Conservation (phyloP, 1,140 invertebrate species). For the Hyposmocoma kahamanoa region DNA sequence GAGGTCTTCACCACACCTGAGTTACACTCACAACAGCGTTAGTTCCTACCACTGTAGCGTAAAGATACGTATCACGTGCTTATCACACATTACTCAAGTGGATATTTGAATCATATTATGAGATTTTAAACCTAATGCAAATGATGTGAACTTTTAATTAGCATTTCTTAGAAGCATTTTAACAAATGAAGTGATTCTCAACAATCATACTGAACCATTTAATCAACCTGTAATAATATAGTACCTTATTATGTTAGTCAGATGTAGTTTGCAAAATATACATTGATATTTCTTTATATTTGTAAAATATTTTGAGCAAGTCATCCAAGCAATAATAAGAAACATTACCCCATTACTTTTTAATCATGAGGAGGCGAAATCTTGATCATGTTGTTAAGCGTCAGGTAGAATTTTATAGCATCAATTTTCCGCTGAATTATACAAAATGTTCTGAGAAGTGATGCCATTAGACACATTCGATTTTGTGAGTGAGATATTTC, state of each 20-base stretch:
- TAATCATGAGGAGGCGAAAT: constrained; percentile 12
- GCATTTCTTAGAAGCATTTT: too few species aligned
- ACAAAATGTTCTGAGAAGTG: too few species aligned
- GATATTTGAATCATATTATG: too few species aligned
- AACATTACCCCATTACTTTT: constrained; percentile 22
- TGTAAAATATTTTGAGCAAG: constrained; percentile 17
- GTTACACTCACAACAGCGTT: constrained; percentile 57
- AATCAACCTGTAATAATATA: too few species aligned
- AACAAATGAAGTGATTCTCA: too few species aligned
- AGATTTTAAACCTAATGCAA: not conserved
- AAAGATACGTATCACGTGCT: constrained; percentile 45
- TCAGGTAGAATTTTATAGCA: too few species aligned
- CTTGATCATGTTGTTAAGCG: not conserved
- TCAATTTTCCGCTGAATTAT: too few species aligned
- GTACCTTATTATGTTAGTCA: too few species aligned
- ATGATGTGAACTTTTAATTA: not conserved
- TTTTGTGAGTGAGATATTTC: constrained; percentile 15
- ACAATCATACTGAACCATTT: too few species aligned
- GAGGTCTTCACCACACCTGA: constrained; percentile 58
- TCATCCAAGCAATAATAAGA: constrained; percentile 27
- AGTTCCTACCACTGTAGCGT: constrained; percentile 39
- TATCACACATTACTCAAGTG: constrained; percentile 34
- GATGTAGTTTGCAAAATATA: too few species aligned
- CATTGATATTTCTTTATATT: too few species aligned
- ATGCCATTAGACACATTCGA: too few species aligned